Base-by-base conservation (phyloP, 2,113 vertebrate genomes). In the Microcebus ravelobensis region DNA sequence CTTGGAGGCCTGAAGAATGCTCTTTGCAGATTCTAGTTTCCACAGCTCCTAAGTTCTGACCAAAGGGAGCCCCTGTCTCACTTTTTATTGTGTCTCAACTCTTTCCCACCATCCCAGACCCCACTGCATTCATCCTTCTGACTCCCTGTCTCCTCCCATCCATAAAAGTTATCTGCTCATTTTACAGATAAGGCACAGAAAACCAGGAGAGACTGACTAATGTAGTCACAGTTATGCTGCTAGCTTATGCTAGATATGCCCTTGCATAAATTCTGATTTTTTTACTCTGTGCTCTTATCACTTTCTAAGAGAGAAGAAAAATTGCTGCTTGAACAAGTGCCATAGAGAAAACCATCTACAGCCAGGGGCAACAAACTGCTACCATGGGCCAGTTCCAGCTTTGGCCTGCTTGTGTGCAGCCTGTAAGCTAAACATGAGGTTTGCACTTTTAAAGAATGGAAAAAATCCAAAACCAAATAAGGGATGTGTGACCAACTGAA, bases 1-100 rank as follows among this genome's bases (percentile, higher is more conserved):
- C 11, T 50, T 3, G 0, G n/a, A 21, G 63, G 23, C 31, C 21
- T 27, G 0, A 10, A 31, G 8, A 34, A 27, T 18, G n/a, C 3
- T 3, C 6, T n/a, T 21, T 10, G 42, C 50, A 68, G 82, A 45
- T 12, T 9, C 31, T 18, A 6, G 12, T 42, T 13, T 27, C 36
- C 29, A 5, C 3, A 34, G 29, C 31, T 15, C 45, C 6, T 31
- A 1, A 15, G 6, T 29, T 23, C 80, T 15, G 27, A 13, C 18
- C 31, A 2, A 1, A 2, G 2, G 15, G 57, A 63, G 20, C 2
- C 4, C 31, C 36, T 11, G 1, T 3, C 61, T 65, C 80, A 23
- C 36, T 52, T 50, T 18, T 14, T 18, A 9, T 23, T 9, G 31
- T 23, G 6, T 42, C 45, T 65, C 1, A 15, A 7, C 9, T 65